A percentile compares a stretch with the other conserved stretches of the same genome.
Conservation (phyloP, 2,113 vertebrate genomes). For the Aphyosemion australe region DNA sequence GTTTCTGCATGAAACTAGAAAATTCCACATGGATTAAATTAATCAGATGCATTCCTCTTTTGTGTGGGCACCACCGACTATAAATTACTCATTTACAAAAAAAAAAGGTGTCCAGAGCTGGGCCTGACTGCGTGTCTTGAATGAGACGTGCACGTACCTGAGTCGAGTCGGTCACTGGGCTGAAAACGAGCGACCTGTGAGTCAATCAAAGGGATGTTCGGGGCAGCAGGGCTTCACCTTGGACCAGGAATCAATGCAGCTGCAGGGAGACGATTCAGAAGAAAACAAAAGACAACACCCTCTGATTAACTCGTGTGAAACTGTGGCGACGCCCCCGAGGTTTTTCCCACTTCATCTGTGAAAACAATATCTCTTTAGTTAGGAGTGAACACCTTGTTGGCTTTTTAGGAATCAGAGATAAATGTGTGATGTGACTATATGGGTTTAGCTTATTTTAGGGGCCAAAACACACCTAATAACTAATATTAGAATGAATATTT, state of each 20-base stretch:
- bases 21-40: not conserved
- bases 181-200: slow-evolving; percentile 37
- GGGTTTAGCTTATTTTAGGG: too few species aligned
- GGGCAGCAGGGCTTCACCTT: slow-evolving; percentile 84
- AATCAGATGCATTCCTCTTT: not conserved
- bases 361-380: slow-evolving; percentile 4
- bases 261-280: slow-evolving; percentile 31
- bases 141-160: slow-evolving; percentile 54
- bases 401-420: not conserved
- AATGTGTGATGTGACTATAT: not conserved
- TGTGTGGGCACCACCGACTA: not conserved
- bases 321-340: not conserved
- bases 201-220: slow-evolving; percentile 83
- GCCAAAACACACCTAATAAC: not conserved
- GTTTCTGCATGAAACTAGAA: not conserved
- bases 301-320: slow-evolving; percentile 10
- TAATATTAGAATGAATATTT: too few species aligned
- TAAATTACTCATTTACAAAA: not conserved
- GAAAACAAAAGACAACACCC: not conserved
- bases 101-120: not conserved
- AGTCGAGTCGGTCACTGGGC: slow-evolving; percentile 63
- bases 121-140: too few species aligned
- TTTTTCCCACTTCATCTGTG: slow-evolving; percentile 9
- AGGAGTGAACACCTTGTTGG: not conserved
- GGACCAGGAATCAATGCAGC: slow-evolving; percentile 84